These are phyloP conservation scores for Clinocottus analis DNA, from an alignment of 2,113 vertebrate genomes.

Conservation along the genomic window DNA sequence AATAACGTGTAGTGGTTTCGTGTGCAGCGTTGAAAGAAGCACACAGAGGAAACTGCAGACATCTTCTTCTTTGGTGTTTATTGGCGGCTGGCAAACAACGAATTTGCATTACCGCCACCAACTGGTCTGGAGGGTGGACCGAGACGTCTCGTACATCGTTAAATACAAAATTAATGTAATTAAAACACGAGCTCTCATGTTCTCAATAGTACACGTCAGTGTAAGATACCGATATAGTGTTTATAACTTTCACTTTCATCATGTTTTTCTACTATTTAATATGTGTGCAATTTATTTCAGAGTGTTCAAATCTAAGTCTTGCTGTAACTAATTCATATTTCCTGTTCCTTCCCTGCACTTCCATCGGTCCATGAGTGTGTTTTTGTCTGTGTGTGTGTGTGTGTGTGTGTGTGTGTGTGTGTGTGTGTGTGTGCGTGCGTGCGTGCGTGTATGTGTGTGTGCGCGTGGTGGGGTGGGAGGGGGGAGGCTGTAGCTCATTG, in stretches of 20 bases:
- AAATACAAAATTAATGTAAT: background rate
- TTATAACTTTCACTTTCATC: too few species aligned
- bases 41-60: background rate
- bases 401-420: too few species aligned
- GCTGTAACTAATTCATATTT: background rate
- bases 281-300: background rate
- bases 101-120: background rate
- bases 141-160: background rate
- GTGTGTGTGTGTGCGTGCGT: too few species aligned
- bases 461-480: too few species aligned
- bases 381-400: too few species aligned
- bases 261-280: too few species aligned
- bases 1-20: too few species aligned
- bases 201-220: background rate
- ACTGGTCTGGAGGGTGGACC: too few species aligned
- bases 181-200: background rate
- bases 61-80: background rate
- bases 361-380: too few species aligned
- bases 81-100: background rate
- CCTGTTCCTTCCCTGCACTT: background rate
- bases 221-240: background rate
- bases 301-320: background rate
- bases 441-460: background rate
- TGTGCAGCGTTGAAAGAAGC: background rate
- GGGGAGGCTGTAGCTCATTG: constrained; percentile 59